Base-by-base conservation (phyloP, 2,888 invertebrate genomes). In the Allygus modestus region DNA sequence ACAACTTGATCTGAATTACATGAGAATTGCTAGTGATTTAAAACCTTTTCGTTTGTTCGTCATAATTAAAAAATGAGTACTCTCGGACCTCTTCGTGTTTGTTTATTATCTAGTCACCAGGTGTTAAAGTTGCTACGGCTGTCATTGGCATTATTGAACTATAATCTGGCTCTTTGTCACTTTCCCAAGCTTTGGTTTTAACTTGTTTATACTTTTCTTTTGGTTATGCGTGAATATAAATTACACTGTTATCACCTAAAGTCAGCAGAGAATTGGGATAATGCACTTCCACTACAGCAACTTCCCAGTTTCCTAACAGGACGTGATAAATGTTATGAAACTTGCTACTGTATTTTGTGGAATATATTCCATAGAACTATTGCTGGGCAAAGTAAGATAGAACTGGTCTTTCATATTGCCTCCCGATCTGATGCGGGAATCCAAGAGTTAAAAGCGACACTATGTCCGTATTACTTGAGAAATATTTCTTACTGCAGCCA, bases 341-440 rank as follows among this genome's bases (percentile, higher is more conserved):
- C 85, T 81, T 15, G 88, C 85, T 4, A 88, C 86, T 33, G 86
- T 88, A 84, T 89, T 89, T 43, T 87, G 84, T 0, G 87, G 87
- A 86, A 87, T 88, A 77, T 87, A 87, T 0, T 82, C 1, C 86
- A 87, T 86, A 20, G 87, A 87, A 58, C 87, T 88, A 83, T 88
- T 79, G 43, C 79, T 81, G 11, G 61, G 81, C 17, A 81, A 33
- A n/a, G 58, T 58, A 17, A 58, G 31, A 20, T 58, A 81, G 20
- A 81, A 58, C 12, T 43, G 46, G 12, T 46, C 46, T 2, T 17
- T 46, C 46, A 46, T 46, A 46, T 17, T 46, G 46, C n/a, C 17
- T 46, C n/a, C 46, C 51, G 15, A 26, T 51, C 26, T 54, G 17
- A 7, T 46, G 26, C 31, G n/a, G 54, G 20, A 17, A 79, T 51